These are phyloP conservation scores for Zeus faber DNA, from an alignment of 2,113 vertebrate species.

Conservation along the genomic window DNA sequence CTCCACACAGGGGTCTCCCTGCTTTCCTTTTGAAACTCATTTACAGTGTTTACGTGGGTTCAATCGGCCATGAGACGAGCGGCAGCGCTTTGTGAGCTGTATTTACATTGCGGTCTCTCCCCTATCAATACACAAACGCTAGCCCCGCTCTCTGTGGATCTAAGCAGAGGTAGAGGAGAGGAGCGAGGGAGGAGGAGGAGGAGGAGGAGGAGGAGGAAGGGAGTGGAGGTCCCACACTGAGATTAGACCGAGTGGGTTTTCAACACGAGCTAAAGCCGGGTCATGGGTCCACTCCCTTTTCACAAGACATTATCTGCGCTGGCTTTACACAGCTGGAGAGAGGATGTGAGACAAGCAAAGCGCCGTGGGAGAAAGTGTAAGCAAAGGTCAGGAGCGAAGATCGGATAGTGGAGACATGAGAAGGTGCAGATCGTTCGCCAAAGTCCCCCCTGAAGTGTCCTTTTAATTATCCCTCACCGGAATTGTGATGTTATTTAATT, in stretches of 20 bases:
- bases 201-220: constrained; percentile 10
- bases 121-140: constrained; percentile 53
- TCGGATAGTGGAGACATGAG: constrained; percentile 17
- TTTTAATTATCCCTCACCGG: background rate
- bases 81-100: constrained; percentile 48
- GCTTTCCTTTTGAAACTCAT: constrained; percentile 54
- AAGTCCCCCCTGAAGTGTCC: background rate
- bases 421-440: background rate
- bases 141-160: constrained; percentile 24
- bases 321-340: constrained; percentile 13
- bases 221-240: constrained; percentile 19
- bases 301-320: constrained; percentile 21
- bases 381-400: constrained; percentile 24
- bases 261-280: constrained; percentile 28
- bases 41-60: constrained; percentile 62
- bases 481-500: background rate
- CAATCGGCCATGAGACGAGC: constrained; percentile 54
- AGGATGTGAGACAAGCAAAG: constrained; percentile 1
- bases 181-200: constrained; percentile 13
- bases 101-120: constrained; percentile 52
- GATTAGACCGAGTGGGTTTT: constrained; percentile 37
- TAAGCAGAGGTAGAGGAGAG: constrained; percentile 26
- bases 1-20: constrained; percentile 2
- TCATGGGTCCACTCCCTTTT: constrained; percentile 31
- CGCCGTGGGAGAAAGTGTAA: background rate